Base-by-base conservation (phyloP, 2,797 vertebrate genomes). In the Mastacembelus armatus region DNA sequence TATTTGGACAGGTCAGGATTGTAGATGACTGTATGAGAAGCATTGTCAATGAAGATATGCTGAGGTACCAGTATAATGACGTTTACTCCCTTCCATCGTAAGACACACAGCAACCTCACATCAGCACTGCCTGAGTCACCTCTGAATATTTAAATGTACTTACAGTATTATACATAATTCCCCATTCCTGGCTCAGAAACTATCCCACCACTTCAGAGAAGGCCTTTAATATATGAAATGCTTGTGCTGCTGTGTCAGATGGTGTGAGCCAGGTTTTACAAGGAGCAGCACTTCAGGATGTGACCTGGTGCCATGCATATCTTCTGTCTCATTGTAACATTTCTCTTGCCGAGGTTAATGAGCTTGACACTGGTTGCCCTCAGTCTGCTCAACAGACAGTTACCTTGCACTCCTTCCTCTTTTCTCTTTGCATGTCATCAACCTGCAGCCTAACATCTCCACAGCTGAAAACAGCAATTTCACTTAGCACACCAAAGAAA, bases 261-360 rank as follows among this genome's bases (percentile, higher is more conserved):
- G 56, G 74, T 74, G 76, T 85, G 74, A 75, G 84, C 84, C 81
- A 83, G 75, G 68, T 83, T 87, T 86, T 88, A 91, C 88, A 88
- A 80, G 86, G 69, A 75, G 85, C 81, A 66, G 80, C 88, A 79
- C 80, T 88, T 83, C 67, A 89, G 81, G 78, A 87, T 89, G 84
- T 82, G 85, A 90, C 88, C 88, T 27, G 24, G 59, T 72, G 77
- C 74, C 81, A 21, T 26, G 72, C 82, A 74, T 82, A 87, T 89
- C 86, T 86, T 83, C 84, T 88, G 84, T 86, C 86, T 89, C 78
- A 77, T 80, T 82, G 72, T 80, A 86, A 79, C 85, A 51, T 80
- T 86, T 89, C 83, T 89, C 86, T 88, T 72, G 84, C 85, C 3
- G 78, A 78, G 90, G 91, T 90, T 91, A 93, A 92, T 88, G 88